Evolutionary conservation across 53 echinoderm and acorn worm species (phyloP).

Genomic region (Patiria pectinifera): DNA sequence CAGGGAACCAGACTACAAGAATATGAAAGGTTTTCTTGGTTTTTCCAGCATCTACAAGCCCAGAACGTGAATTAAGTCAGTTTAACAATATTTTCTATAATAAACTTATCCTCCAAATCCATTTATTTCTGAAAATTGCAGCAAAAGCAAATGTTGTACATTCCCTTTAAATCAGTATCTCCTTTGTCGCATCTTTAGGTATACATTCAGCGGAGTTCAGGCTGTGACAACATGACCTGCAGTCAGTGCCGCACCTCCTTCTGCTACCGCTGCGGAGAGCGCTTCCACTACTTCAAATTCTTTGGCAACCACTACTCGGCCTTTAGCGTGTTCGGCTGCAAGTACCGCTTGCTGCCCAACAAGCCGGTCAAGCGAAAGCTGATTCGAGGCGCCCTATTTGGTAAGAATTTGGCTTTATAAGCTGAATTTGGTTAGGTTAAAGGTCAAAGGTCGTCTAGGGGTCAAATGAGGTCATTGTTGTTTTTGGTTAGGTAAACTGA

Average conservation of each 20-base stretch:
- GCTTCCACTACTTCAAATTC: conserved; percentile 65
- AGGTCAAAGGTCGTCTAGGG: too few species aligned
- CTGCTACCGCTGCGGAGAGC: conserved; percentile 73
- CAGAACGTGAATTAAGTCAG: too few species aligned
- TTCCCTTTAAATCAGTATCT: background rate
- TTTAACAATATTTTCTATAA: too few species aligned
- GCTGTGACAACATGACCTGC: conserved; percentile 81
- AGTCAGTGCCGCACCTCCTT: conserved; percentile 65
- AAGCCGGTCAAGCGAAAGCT: conserved; percentile 64
- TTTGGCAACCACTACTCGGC: conserved; percentile 74
- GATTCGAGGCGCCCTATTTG: conserved; percentile 67
- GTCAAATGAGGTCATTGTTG: too few species aligned
- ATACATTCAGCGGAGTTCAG: conserved; percentile 70
- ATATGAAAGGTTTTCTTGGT: too few species aligned
- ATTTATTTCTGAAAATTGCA: too few species aligned
- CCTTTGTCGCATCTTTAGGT: conserved; percentile 39
- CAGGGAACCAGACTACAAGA: too few species aligned
- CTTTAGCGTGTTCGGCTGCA: conserved; percentile 75
- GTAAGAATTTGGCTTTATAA: conserved; percentile 30
- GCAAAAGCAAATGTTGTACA: too few species aligned
- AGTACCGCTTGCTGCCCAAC: conserved; percentile 72
- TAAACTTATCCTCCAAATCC: too few species aligned
- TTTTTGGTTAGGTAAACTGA: too few species aligned
- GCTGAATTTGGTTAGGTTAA: too few species aligned
- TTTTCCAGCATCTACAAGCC: too few species aligned